phyloP scores from a whole-genome alignment of 2,888 invertebrate species.

The Lissonota sp. region DNA sequence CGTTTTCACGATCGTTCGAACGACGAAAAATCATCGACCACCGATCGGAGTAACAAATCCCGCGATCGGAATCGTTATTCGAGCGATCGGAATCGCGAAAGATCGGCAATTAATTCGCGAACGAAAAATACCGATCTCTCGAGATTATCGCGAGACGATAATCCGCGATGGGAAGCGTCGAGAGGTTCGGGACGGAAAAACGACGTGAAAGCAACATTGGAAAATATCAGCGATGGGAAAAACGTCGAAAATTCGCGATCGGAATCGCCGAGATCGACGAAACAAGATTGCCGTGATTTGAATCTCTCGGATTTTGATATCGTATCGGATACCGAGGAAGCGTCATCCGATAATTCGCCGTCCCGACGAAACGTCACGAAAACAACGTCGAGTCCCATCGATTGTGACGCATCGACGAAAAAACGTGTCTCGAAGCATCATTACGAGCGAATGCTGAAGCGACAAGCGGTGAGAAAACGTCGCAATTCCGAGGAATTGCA shows the following conservation, averaged over 20 bases:
- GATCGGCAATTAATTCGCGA: slow-evolving; percentile 62
- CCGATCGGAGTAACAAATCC: slow-evolving; percentile 63
- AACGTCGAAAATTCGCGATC: slow-evolving; percentile 41
- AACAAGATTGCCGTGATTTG: slow-evolving; percentile 74
- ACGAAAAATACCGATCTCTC: slow-evolving; percentile 53
- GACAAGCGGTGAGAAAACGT: slow-evolving; percentile 63
- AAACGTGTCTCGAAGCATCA: slow-evolving; percentile 68
- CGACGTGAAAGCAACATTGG: slow-evolving; percentile 23
- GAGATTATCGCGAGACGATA: slow-evolving; percentile 23
- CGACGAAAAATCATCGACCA: slow-evolving; percentile 65
- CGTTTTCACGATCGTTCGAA: slow-evolving; percentile 59
- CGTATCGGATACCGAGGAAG: slow-evolving; percentile 76
- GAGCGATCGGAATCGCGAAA: slow-evolving; percentile 70
- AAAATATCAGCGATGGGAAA: slow-evolving; percentile 54
- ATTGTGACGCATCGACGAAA: slow-evolving; percentile 55
- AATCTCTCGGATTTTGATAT: slow-evolving; percentile 78
- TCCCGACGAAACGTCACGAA: slow-evolving; percentile 18
- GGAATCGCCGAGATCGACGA: slow-evolving; percentile 1
- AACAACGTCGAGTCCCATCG: background rate
- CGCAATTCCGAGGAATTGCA: slow-evolving; percentile 66
- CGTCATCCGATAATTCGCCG: slow-evolving; percentile 64
- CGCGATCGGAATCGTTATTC: slow-evolving; percentile 70
- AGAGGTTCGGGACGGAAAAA: slow-evolving; percentile 30
- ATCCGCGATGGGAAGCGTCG: slow-evolving; percentile 37
- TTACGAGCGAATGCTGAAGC: slow-evolving; percentile 67